Evolutionary conservation across 2,888 invertebrate genomes (phyloP), one percentile per base, ranked within the genome.

Genomic region (Linyphia triangularis): DNA sequence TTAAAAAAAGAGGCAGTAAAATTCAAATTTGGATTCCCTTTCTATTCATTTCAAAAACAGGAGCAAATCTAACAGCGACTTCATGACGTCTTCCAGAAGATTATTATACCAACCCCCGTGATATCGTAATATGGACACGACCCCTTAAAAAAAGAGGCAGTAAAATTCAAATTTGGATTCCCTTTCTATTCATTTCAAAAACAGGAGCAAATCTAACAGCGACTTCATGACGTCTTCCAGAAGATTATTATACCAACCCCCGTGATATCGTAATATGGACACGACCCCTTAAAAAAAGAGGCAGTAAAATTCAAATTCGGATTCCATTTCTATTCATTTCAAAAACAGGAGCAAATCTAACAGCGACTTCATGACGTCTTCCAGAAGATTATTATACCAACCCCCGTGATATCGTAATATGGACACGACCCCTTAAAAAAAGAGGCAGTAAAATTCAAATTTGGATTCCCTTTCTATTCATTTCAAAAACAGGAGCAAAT

Each of bases 231-330:
- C 77, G n/a, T 51, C 40, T 28, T 40, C 10, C 33, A 59, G 73
- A 30, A 63, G 63, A 77, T 77, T 37, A 63, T 77, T 63, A 77
- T 77, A n/a, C n/a, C n/a, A n/a, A n/a, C n/a, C n/a, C n/a, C n/a
- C n/a, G n/a, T n/a, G n/a, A n/a, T n/a, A n/a, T n/a, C 9, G 19
- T 59, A 59, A 59, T 59, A 22, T 59, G 59, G n/a, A 19, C 6
- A 69, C 22, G 69, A 37, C n/a, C 69, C 69, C 69, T 9, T 22
- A 4, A 51, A 43, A 51, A 5, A 37, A 24, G 19, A n/a, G n/a
- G 24, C 28, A 37, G n/a, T n/a, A 63, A 77, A 40, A 63, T 30
- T 63, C 24, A 30, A 26, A 40, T 77, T 63, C 5, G 51, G 4
- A 43, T 72, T 72, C 26, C 77, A 61, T 77, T 77, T 28, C 19